Conservation (phyloP, 2,888 invertebrate species). For the Andrena bucephala region DNA sequence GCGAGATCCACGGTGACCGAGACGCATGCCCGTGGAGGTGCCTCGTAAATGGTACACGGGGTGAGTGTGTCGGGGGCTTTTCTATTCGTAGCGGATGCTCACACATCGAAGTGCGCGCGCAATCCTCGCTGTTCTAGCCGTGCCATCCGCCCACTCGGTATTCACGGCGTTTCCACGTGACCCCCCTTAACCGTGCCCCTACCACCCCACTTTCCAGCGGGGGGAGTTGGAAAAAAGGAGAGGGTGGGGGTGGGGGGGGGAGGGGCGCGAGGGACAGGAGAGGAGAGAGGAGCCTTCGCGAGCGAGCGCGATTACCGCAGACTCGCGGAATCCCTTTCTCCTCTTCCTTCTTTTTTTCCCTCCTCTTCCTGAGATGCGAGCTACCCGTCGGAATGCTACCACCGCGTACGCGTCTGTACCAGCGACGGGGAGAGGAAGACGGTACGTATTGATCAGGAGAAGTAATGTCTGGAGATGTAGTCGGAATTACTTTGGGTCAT, state of each 20-base stretch:
- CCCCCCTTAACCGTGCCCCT: conserved; percentile 58
- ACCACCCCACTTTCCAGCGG: conserved; percentile 37
- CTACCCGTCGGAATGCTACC: conserved; percentile 68
- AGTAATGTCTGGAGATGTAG: conserved; percentile 63
- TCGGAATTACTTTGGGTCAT: conserved; percentile 62
- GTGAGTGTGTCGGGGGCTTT: not conserved
- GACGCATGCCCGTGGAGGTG: conserved; percentile 55
- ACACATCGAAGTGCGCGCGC: conserved; percentile 71
- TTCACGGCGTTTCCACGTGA: conserved; percentile 67
- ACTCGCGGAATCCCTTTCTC: conserved; percentile 69
- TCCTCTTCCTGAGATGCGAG: conserved; percentile 66
- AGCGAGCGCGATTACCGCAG: conserved; percentile 73
- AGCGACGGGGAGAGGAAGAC: conserved; percentile 54
- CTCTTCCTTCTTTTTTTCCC: conserved; percentile 32
- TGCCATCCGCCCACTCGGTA: conserved; percentile 71
- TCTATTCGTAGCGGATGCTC: not conserved
- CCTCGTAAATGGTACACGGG: conserved; percentile 20
- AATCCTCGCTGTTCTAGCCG: conserved; percentile 60
- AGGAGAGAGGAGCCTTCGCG: conserved; percentile 58
- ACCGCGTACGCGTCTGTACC: conserved; percentile 66
- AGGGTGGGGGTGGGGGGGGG: too few relatives aligned
- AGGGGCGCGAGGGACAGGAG: conserved; percentile 16
- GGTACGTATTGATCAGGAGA: conserved; percentile 70
- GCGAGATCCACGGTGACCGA: conserved; percentile 24
- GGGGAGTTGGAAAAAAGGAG: conserved; percentile 32